Conservation (phyloP, 2,888 invertebrate species). For the Adelognathus sp. region DNA sequence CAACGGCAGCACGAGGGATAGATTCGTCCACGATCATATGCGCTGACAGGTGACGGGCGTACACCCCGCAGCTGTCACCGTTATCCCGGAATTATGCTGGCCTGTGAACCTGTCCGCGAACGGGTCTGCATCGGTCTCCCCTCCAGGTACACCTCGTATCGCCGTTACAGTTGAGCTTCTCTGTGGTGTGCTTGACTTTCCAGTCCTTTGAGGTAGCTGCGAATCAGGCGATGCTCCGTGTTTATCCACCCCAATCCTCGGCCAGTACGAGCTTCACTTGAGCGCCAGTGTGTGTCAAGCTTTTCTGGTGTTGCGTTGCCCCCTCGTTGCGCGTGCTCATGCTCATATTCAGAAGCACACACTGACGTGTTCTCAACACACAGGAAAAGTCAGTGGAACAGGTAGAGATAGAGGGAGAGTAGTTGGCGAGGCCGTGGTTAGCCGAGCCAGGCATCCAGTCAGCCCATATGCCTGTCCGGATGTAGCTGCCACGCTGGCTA, state of each 20-base stretch:
- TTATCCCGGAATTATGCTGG: slow-evolving; percentile 73
- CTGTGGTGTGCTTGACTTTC: slow-evolving; percentile 31
- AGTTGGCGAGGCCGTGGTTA: slow-evolving; percentile 40
- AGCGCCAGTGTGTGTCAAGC: slow-evolving; percentile 9
- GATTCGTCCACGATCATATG: slow-evolving; percentile 39
- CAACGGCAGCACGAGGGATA: slow-evolving; percentile 13
- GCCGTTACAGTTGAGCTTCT: neutral
- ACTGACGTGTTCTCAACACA: neutral
- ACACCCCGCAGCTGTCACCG: slow-evolving; percentile 60
- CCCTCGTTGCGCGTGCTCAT: slow-evolving; percentile 4
- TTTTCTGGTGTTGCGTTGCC: slow-evolving; percentile 16
- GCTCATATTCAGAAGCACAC: slow-evolving; percentile 5
- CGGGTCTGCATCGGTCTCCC: slow-evolving; percentile 39
- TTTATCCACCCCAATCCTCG: slow-evolving; percentile 38
- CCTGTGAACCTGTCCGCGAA: slow-evolving; percentile 69
- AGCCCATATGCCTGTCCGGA: slow-evolving; percentile 39
- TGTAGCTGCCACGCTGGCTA: slow-evolving; percentile 37
- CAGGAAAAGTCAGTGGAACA: neutral
- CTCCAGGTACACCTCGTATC: neutral
- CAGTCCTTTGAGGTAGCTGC: slow-evolving; percentile 14
- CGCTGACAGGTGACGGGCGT: slow-evolving; percentile 57
- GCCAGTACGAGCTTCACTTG: slow-evolving; percentile 2
- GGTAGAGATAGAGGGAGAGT: neutral
- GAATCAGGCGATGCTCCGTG: neutral
- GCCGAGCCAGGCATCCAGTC: slow-evolving; percentile 36